phyloP scores from a whole-genome alignment of 2,797 vertebrate genomes.

The Centropyge bicolor region DNA sequence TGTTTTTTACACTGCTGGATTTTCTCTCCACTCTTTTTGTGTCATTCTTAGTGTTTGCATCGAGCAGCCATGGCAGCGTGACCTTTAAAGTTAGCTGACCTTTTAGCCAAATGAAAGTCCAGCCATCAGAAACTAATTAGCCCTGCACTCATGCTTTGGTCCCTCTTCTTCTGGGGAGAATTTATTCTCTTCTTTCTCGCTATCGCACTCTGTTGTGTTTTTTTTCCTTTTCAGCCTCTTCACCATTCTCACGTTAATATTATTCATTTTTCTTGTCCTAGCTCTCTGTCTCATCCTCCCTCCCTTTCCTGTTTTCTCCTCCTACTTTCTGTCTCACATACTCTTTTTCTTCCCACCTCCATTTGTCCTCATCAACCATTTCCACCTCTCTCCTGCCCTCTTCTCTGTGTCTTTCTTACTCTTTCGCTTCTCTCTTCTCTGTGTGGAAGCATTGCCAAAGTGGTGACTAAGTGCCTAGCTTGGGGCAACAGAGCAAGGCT shows the following conservation, averaged over 20 bases:
- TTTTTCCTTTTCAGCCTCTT: slow-evolving; percentile 11
- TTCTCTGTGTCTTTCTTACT: slow-evolving; percentile 43
- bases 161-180: slow-evolving; percentile 61
- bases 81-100: slow-evolving; percentile 85
- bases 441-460: slow-evolving; percentile 69
- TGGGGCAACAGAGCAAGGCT: slow-evolving; percentile 64
- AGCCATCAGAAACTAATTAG: slow-evolving; percentile 84
- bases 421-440: slow-evolving; percentile 45
- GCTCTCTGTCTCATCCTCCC: slow-evolving; percentile 25
- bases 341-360: slow-evolving; percentile 45
- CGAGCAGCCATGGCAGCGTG: slow-evolving; percentile 60
- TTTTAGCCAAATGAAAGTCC: slow-evolving; percentile 83
- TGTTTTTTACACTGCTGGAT: slow-evolving; percentile 52
- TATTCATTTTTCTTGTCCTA: slow-evolving; percentile 40
- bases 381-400: slow-evolving; percentile 50
- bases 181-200: slow-evolving; percentile 49
- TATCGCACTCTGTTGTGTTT: slow-evolving; percentile 40
- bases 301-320: slow-evolving; percentile 34
- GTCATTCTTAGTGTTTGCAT: slow-evolving; percentile 54
- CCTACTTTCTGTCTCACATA: slow-evolving; percentile 43
- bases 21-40: slow-evolving; percentile 38
- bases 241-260: slow-evolving; percentile 41
- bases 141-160: slow-evolving; percentile 77
- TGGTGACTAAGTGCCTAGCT: slow-evolving; percentile 74
- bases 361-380: slow-evolving; percentile 64